Base-by-base conservation (phyloP, 2,797 vertebrate genomes). In the Novumbra hubbsi region DNA sequence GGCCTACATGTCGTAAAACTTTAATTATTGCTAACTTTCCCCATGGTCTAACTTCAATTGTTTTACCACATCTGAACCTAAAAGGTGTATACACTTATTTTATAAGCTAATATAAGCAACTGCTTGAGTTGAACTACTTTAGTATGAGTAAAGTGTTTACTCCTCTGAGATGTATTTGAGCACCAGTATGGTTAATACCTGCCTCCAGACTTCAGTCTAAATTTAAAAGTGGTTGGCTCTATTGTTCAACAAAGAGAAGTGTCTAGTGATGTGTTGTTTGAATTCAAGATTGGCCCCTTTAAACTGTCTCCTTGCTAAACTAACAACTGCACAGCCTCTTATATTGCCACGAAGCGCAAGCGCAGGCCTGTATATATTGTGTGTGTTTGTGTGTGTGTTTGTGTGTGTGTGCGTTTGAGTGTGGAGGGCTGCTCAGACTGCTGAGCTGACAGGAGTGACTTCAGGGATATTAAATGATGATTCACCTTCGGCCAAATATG, bases 401-500 rank as follows among this genome's bases (percentile, higher is more conserved):
- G 3, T 57, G 9, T 57, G 55, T 5, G 8, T n/a, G 21, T n/a
- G 55, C 2, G 8, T 9, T 9, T 4, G 55, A 7, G 55, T 12
- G 3, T 24, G 34, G 34, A 24, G 66, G 71, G 65, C 62, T 1
- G 19, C 80, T 67, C 66, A 83, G 66, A 73, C 64, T 70, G 14
- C 67, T 71, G 63, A 74, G 68, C 81, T 28, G 45, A 63, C 72
- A 70, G 34, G 72, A 75, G 30, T 34, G 63, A 72, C 48, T 80
- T 32, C 19, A 49, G 62, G 30, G 75, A 57, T 65, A 41, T 68
- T 64, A 81, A 71, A 82, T 72, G 73, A 72, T 67, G 2, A 6
- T 69, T 48, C 68, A 55, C 55, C 84, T 72, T 50, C 55, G 79
- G 78, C 66, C 11, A 68, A 70, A 78, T 78, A 68, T 73, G 71